Conservation (phyloP, 1,140 invertebrate genomes). For the Dufourea novaeangliae region DNA sequence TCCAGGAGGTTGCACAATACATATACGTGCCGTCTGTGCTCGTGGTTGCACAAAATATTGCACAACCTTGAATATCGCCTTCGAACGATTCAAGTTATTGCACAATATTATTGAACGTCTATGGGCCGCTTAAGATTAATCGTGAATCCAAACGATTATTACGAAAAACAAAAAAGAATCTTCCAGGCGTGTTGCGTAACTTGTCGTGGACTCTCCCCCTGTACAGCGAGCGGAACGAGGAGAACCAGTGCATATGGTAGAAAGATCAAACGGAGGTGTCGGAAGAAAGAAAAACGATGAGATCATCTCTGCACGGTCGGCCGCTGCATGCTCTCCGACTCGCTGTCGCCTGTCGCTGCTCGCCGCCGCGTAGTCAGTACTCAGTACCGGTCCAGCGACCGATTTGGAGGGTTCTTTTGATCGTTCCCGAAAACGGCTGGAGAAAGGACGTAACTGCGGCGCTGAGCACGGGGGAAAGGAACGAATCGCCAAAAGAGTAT, state of each 20-base stretch:
- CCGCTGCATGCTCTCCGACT: not conserved
- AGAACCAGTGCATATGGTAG: conserved; percentile 55
- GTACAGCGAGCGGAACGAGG: conserved; percentile 12
- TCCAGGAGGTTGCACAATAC: too few relatives aligned
- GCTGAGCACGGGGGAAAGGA: conserved; percentile 18
- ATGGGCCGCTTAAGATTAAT: too few relatives aligned
- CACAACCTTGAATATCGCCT: too few relatives aligned
- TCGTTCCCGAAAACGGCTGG: conserved; percentile 28
- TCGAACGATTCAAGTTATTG: too few relatives aligned
- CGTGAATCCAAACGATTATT: too few relatives aligned
- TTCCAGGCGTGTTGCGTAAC: conserved; percentile 30
- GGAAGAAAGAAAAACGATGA: conserved; percentile 73
- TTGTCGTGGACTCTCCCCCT: not conserved
- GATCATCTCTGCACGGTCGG: conserved; percentile 67
- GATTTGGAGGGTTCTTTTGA: conserved; percentile 63
- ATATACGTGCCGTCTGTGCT: too few relatives aligned
- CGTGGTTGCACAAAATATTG: too few relatives aligned
- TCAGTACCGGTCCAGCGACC: conserved; percentile 69
- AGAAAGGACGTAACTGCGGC: conserved; percentile 7
- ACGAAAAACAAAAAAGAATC: conserved; percentile 1
- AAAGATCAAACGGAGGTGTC: conserved; percentile 74
- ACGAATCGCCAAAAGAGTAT: conserved; percentile 3
- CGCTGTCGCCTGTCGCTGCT: not conserved
- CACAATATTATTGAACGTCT: too few relatives aligned
- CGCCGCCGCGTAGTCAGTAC: too few relatives aligned